A percentile compares a stretch with the other conserved stretches of the same genome.
phyloP scores from a whole-genome alignment of 2,888 invertebrate species.

The Xylota segnis region DNA sequence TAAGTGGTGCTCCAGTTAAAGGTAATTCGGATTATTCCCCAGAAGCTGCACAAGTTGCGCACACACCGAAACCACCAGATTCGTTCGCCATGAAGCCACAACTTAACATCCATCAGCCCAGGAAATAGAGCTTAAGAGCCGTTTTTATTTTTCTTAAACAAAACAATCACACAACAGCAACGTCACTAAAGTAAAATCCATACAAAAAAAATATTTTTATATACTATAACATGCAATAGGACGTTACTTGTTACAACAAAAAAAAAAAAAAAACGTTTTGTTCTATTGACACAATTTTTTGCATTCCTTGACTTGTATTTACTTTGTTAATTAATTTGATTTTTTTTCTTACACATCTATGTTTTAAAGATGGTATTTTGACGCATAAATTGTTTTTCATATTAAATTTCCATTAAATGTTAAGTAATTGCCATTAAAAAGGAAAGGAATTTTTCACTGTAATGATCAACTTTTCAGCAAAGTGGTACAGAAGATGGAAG shows the following conservation, averaged over 20 bases:
- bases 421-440: constrained; percentile 5
- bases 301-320: constrained; percentile 71
- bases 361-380: neutral
- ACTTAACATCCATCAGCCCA: constrained; percentile 93
- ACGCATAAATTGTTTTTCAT: constrained; percentile 8
- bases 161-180: constrained; percentile 2
- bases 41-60: constrained; percentile 94
- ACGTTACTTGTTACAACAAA: constrained; percentile 34
- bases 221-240: constrained; percentile 43
- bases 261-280: constrained; percentile 27
- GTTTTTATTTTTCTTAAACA: neutral
- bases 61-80: constrained; percentile 91
- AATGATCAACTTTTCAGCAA: neutral
- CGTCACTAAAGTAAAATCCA: constrained; percentile 27
- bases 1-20: constrained; percentile 92
- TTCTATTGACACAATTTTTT: constrained; percentile 53
- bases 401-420: constrained; percentile 15
- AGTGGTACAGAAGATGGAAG: neutral
- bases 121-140: constrained; percentile 87
- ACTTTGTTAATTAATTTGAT: constrained; percentile 20
- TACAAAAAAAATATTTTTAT: constrained; percentile 61
- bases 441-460: neutral
- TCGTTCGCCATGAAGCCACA: constrained; percentile 87
- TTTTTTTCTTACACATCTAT: neutral
- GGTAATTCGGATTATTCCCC: constrained; percentile 95